Conservation (phyloP, 2,888 invertebrate genomes). For the Rhamphomyia laevipes region DNA sequence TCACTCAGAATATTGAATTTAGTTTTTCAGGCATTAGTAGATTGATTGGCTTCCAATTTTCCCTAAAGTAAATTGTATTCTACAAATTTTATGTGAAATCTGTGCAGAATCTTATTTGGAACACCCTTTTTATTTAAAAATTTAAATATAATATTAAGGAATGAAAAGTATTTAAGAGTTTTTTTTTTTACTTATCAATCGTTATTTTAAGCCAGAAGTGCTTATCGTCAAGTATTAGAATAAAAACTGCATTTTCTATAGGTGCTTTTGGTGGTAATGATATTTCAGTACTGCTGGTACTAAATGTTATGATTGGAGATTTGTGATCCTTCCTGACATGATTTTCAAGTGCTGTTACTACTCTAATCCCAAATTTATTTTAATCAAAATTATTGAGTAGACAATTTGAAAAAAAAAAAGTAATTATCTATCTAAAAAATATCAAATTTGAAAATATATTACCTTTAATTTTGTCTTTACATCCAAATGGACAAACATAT, state of each 20-base stretch:
- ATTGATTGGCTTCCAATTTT: too few species aligned
- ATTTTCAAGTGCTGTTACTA: slow-evolving; percentile 18
- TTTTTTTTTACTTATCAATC: slow-evolving; percentile 19
- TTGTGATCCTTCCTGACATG: slow-evolving; percentile 22
- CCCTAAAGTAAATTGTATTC: too few species aligned
- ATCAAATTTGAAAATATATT: neutral
- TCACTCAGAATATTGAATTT: too few species aligned
- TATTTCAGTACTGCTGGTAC: slow-evolving; percentile 19
- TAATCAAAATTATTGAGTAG: too few species aligned
- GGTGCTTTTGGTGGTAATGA: slow-evolving; percentile 22
- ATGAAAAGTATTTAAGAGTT: neutral
- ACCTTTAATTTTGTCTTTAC: slow-evolving; percentile 15
- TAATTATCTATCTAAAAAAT: too few species aligned
- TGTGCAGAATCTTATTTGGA: too few species aligned
- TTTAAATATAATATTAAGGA: neutral
- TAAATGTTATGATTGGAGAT: slow-evolving; percentile 21
- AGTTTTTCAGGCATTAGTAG: too few species aligned
- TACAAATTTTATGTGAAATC: too few species aligned
- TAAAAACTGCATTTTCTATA: slow-evolving; percentile 20
- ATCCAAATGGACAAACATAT: slow-evolving; percentile 15
- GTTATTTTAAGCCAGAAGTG: slow-evolving; percentile 23
- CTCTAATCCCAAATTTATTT: neutral
- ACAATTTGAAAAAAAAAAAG: too few species aligned
- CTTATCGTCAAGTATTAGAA: slow-evolving; percentile 19
- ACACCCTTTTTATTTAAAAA: too few species aligned